Base-by-base conservation (phyloP, 2,113 vertebrate species). In the Lipotes vexillifer region DNA sequence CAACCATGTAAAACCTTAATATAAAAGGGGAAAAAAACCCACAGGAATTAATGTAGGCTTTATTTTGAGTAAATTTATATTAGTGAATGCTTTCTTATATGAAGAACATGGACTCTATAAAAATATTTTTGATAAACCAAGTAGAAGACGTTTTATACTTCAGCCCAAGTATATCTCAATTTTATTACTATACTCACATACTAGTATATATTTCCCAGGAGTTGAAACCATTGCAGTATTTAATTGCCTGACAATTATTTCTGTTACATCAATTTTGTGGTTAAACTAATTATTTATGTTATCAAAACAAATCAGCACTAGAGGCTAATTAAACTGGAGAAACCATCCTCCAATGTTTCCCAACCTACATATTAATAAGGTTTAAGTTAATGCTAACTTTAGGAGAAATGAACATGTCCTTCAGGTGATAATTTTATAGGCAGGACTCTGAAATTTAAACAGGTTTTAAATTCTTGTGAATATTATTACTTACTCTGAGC, bases 241-340 rank as follows among this genome's bases (percentile, higher is more conserved):
- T 98, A 98, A 99, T 98, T 98, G 88, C 94, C 83, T 98, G 83
- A 98, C 93, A 98, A 97, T 98, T 98, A 98, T 98, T 98, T 98
- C 96, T 98, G 97, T 98, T 98, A 98, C 81, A 98, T 96, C 97
- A 98, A 97, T 98, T 98, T 98, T 98, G 97, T 93, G 92, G 96
- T 98, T 98, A 98, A 98, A 97, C 88, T 96, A 98, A 98, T 98
- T 98, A 98, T 98, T 98, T 98, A 94, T 98, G 97, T 98, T 98
- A 96, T 88, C 94, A 98, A 98, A 97, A 96, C 65, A 97, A 92
- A 85, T 98, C 88, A 98, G 81, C 82, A 96, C 36, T 91, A 96
- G 93, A 94, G 46, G 78, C 84, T 98, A 98, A 98, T 97, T 98
- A 97, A 97, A 98, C 97, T 95, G 71, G 89, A 96, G 75, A 96